phyloP scores from a whole-genome alignment of 2,888 invertebrate species.

The Ectemnius continuus region DNA sequence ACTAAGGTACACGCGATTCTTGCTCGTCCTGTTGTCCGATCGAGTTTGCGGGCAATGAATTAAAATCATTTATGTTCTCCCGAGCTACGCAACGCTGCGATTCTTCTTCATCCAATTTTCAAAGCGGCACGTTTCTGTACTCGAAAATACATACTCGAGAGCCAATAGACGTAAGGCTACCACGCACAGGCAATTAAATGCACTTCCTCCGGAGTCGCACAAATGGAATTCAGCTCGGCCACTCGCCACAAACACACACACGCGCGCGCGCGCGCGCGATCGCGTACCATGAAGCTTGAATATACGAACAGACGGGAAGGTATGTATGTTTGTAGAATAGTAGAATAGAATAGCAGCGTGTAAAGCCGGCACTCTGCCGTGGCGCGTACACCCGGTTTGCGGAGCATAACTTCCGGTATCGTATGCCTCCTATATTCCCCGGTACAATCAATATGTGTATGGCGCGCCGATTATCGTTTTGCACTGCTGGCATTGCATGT shows the following conservation, averaged over 20 bases:
- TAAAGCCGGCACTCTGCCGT: conserved; percentile 31
- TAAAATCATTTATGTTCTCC: too few species aligned
- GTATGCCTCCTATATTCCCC: conserved; percentile 16
- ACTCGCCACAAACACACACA: conserved; percentile 24
- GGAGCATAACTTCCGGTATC: conserved; percentile 64
- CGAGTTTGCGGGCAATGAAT: too few species aligned
- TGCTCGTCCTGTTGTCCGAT: too few species aligned
- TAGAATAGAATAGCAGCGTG: conserved; percentile 29
- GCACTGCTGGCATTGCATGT: conserved; percentile 13
- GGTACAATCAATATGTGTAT: conserved; percentile 36
- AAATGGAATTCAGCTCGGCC: conserved; percentile 18
- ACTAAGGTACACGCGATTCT: too few species aligned
- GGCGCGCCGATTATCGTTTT: conserved; percentile 45
- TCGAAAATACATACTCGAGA: too few species aligned
- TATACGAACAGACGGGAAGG: neutral
- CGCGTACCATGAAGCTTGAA: conserved; percentile 38
- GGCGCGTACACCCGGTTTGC: conserved; percentile 68
- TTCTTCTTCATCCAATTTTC: too few species aligned
- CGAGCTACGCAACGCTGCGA: too few species aligned
- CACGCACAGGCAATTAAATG: neutral
- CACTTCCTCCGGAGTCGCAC: conserved; percentile 10
- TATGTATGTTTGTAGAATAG: conserved; percentile 45
- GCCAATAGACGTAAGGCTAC: too few species aligned
- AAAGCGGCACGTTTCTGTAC: too few species aligned
- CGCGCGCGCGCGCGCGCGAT: neutral